Conservation (phyloP, 92 coral and sea anemone genomes). For the Umimayanthus kanabou region DNA sequence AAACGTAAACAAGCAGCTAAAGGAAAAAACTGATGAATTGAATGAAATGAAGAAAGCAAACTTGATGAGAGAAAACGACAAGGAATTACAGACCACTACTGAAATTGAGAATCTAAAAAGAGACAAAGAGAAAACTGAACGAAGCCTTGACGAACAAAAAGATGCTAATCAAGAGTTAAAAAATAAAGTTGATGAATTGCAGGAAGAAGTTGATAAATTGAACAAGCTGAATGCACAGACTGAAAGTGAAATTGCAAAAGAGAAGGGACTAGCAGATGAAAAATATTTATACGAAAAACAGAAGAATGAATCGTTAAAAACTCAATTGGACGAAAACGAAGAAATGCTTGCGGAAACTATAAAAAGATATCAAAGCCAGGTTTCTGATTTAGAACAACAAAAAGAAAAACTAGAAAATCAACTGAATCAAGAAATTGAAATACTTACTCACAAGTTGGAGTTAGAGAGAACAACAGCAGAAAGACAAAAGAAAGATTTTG, state of each 20-base stretch:
- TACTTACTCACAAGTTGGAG: slow-evolving; percentile 58
- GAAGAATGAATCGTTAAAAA: slow-evolving; percentile 64
- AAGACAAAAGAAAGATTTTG: slow-evolving; percentile 60
- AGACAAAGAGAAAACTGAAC: slow-evolving; percentile 60
- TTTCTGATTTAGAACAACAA: slow-evolving; percentile 53
- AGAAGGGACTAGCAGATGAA: slow-evolving; percentile 22
- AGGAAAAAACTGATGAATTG: slow-evolving; percentile 46
- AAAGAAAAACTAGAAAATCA: slow-evolving; percentile 58
- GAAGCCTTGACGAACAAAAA: slow-evolving; percentile 58
- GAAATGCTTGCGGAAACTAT: slow-evolving; percentile 63
- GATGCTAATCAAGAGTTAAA: slow-evolving; percentile 58
- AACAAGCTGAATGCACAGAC: slow-evolving; percentile 9
- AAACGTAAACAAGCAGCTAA: slow-evolving; percentile 45
- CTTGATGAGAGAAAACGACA: slow-evolving; percentile 37
- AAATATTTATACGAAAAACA: slow-evolving; percentile 30
- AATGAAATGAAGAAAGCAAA: slow-evolving; percentile 55
- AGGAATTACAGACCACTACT: slow-evolving; percentile 40
- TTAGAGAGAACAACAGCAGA: slow-evolving; percentile 52
- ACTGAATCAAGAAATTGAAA: slow-evolving; percentile 58
- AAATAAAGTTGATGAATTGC: slow-evolving; percentile 48
- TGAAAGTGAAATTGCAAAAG: slow-evolving; percentile 10
- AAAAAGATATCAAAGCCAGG: slow-evolving; percentile 65
- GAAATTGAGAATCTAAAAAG: slow-evolving; percentile 55
- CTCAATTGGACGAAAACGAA: slow-evolving; percentile 68
- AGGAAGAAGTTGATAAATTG: slow-evolving; percentile 45